Evolutionary conservation across 2,888 invertebrate genomes (phyloP), one percentile per base, ranked within the genome.

Genomic region (Catocala sponsa): DNA sequence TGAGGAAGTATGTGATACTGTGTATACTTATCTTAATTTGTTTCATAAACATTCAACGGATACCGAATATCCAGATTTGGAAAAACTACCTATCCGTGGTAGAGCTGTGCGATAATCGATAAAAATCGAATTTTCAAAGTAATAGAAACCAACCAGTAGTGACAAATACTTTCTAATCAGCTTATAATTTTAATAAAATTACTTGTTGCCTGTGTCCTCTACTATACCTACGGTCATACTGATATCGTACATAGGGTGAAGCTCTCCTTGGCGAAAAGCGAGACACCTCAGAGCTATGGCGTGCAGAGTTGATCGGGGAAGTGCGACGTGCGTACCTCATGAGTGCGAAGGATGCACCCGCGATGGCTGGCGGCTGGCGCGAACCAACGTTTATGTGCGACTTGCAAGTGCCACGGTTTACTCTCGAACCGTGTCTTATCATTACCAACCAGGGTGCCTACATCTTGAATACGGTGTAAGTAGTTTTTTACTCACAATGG

Each of bases 371-470:
- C 0, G 91, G 90, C 0, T 95, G 95, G 95, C 82, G 79, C 1
- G 91, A 92, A 43, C 94, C 94, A 0, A 93, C 92, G 0, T 94
- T 94, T 50, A 81, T 94, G 81, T 91, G 91, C 60, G 93, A 94
- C 53, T 67, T 95, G 54, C 91, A 92, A 57, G 72, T 94, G 54
- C 94, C 94, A 0, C 79, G 94, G 35, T 94, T 94, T 59, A 81
- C 79, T 9, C 69, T 95, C 5, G 94, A 95, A 64, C 88, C 92
- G 0, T 96, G 96, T 73, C 84, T 96, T 0, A 81, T 96, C 6
- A 87, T 96, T 13, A 96, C 96, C 4, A 91, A 91, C 35, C 85
- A 89, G 55, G 95, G 95, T 12, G 95, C 95, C 35, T 96, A 95
- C 76, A 89, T 95, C 55, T 82, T 96, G 53, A 93, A 90, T 60